phyloP scores from a whole-genome alignment of 2,888 invertebrate genomes.

The Drosophila picticornis region DNA sequence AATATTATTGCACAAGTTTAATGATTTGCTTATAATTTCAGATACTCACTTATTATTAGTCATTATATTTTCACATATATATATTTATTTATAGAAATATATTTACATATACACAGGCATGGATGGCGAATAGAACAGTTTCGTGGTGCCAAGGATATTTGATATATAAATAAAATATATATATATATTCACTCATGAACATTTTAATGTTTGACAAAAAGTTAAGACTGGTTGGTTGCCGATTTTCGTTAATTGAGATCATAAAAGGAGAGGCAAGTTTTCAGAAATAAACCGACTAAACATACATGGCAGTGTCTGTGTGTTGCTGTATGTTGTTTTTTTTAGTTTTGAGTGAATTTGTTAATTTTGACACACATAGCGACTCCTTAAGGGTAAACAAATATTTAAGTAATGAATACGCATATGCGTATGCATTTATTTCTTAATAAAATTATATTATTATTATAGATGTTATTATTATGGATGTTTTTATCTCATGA shows the following conservation, averaged over 20 bases:
- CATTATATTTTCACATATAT: not conserved
- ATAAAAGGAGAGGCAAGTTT: not conserved
- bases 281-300: not conserved
- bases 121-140: not conserved
- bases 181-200: too few species aligned
- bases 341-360: not conserved
- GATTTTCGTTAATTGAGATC: not conserved
- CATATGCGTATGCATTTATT: not conserved
- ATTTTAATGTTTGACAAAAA: not conserved
- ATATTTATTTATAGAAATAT: not conserved
- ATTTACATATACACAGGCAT: not conserved
- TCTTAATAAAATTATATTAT: not conserved
- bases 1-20: slow-evolving; percentile 14
- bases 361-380: not conserved
- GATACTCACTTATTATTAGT: not conserved
- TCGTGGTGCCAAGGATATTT: not conserved
- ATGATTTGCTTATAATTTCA: not conserved
- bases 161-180: too few species aligned
- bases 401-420: not conserved
- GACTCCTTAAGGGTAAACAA: not conserved
- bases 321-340: not conserved
- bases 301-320: not conserved
- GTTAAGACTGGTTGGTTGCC: too few species aligned
- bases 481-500: not conserved
- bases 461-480: too few species aligned